These are phyloP conservation scores for Palythoa caribaeorum DNA, from an alignment of 92 coral and sea anemone genomes.

Conservation along the genomic window DNA sequence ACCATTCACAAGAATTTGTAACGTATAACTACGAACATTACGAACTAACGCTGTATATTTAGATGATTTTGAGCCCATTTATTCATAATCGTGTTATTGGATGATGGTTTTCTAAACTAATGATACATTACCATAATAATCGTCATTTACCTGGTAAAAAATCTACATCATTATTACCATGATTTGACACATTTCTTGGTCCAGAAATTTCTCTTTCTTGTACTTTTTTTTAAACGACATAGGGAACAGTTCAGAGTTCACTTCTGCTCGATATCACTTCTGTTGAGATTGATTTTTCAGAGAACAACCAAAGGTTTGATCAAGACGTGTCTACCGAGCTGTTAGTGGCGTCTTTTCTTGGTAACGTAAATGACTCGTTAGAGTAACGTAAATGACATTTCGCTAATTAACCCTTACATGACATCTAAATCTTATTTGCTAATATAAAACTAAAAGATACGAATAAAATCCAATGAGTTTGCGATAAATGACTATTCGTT, in stretches of 20 bases:
- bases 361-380: conserved; percentile 26
- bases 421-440: conserved; percentile 17
- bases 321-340: background rate
- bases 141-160: conserved; percentile 27
- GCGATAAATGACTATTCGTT: background rate
- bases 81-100: conserved; percentile 25
- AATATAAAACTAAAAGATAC: conserved; percentile 16
- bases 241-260: conserved; percentile 27
- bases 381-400: conserved; percentile 38
- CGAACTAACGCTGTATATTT: conserved; percentile 19
- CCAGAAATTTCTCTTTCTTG: conserved; percentile 6
- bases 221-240: conserved; percentile 23
- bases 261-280: conserved; percentile 9
- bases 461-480: conserved; percentile 12
- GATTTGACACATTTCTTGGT: background rate
- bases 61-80: conserved; percentile 12
- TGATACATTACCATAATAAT: conserved; percentile 16
- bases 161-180: background rate
- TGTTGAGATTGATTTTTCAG: conserved; percentile 19
- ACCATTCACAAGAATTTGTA: background rate
- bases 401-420: conserved; percentile 1
- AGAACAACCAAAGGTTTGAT: conserved; percentile 14
- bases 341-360: conserved; percentile 13
- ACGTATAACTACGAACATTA: background rate
- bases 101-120: conserved; percentile 30